Conservation (phyloP, 2,113 vertebrate species). For the Lycocorax pyrrhopterus region DNA sequence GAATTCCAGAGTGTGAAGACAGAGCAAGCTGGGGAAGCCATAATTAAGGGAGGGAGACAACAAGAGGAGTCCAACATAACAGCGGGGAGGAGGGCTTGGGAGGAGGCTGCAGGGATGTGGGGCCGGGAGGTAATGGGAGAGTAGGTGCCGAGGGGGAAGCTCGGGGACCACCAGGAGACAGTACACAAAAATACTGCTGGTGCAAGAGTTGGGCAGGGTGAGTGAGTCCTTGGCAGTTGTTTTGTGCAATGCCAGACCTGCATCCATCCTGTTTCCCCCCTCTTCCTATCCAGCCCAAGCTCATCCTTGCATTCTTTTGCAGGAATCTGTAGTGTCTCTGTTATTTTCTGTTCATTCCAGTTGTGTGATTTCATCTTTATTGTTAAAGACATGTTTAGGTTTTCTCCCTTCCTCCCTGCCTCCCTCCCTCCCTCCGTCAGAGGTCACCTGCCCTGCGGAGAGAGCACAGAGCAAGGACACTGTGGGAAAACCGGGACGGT, state of each 20-base stretch:
- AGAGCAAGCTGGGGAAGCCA: neutral
- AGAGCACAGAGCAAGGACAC: neutral
- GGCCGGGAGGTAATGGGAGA: neutral
- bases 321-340: neutral
- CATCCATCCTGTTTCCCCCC: neutral
- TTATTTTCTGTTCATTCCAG: neutral
- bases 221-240: neutral
- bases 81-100: neutral
- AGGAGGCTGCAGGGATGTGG: neutral
- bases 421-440: neutral
- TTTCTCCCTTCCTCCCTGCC: neutral
- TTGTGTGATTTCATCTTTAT: neutral
- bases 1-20: neutral
- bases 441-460: neutral
- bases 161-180: neutral
- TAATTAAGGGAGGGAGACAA: neutral
- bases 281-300: rapidly evolving
- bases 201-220: neutral
- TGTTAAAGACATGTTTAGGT: neutral
- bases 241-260: neutral
- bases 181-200: neutral
- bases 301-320: neutral
- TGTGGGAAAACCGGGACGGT: rapidly evolving
- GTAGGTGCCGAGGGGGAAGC: rapidly evolving
- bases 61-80: rapidly evolving